Percentiles rank a stretch among this genome's conserved stretches.
Conservation (phyloP, 2,113 vertebrate species). For the Campylomormyrus numenius region DNA sequence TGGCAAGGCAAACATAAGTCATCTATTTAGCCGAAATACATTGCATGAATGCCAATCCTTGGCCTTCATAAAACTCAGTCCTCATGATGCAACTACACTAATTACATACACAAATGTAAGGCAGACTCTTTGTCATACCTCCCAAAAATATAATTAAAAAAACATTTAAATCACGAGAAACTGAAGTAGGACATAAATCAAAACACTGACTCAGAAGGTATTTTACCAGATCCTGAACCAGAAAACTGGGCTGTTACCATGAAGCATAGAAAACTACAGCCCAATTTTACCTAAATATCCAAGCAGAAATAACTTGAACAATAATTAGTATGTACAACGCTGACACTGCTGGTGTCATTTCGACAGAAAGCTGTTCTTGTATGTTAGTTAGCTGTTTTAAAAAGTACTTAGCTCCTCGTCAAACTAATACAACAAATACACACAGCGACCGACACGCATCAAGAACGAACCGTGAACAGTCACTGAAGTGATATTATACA, state of each 20-base stretch:
- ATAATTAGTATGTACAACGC: background rate
- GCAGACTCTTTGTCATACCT: background rate
- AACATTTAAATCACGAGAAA: background rate
- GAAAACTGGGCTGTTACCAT: background rate
- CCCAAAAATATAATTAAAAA: background rate
- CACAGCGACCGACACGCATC: background rate
- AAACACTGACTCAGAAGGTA: background rate
- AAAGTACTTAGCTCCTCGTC: background rate
- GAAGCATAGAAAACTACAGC: background rate
- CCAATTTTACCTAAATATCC: background rate
- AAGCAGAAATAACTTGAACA: background rate
- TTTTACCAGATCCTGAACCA: background rate
- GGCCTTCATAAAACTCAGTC: background rate
- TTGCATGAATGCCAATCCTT: background rate
- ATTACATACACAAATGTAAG: background rate
- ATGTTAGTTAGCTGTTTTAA: background rate
- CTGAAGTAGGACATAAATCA: background rate
- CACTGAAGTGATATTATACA: background rate
- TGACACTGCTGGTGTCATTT: background rate
- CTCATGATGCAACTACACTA: background rate
- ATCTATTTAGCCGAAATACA: background rate
- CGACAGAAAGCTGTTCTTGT: background rate
- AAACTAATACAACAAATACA: background rate
- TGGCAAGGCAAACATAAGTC: background rate
- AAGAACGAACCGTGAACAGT: background rate